A percentile compares a stretch with the other conserved stretches of the same genome.
These are phyloP conservation scores for Excalfactoria chinensis DNA, from an alignment of 2,113 vertebrate species.

Conservation along the genomic window DNA sequence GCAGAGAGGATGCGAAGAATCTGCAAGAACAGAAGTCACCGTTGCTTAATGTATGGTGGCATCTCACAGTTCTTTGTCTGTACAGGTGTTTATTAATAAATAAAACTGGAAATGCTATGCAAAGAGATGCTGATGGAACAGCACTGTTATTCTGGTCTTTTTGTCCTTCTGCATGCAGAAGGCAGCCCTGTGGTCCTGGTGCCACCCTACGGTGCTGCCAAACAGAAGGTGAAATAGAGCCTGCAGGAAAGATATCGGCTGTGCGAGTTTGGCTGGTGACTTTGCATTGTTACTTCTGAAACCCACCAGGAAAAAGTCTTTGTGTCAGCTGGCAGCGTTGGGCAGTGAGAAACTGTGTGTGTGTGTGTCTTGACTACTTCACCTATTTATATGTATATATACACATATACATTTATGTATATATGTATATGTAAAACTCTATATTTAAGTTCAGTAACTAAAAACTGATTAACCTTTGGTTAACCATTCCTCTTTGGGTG, in stretches of 20 bases:
- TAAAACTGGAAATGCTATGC: rapidly evolving
- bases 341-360: rapidly evolving
- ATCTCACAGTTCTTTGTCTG: rapidly evolving
- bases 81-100: rapidly evolving
- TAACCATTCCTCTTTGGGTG: background rate
- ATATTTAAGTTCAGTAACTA: background rate
- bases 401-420: background rate
- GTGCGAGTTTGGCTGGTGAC: background rate
- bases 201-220: background rate
- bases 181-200: background rate
- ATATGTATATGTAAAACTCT: background rate
- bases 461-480: background rate
- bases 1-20: background rate
- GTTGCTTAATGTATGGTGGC: background rate
- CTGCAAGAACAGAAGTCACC: background rate
- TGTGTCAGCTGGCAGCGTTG: background rate
- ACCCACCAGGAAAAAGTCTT: background rate
- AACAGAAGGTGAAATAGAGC: rapidly evolving
- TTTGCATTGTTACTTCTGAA: background rate
- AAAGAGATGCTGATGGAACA: background rate
- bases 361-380: too few species aligned
- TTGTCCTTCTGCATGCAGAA: rapidly evolving
- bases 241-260: rapidly evolving
- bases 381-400: background rate
- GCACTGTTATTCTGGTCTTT: background rate